Evolutionary conservation across 2,113 vertebrate species (phyloP).

Genomic region (Psittacara wagleri): DNA sequence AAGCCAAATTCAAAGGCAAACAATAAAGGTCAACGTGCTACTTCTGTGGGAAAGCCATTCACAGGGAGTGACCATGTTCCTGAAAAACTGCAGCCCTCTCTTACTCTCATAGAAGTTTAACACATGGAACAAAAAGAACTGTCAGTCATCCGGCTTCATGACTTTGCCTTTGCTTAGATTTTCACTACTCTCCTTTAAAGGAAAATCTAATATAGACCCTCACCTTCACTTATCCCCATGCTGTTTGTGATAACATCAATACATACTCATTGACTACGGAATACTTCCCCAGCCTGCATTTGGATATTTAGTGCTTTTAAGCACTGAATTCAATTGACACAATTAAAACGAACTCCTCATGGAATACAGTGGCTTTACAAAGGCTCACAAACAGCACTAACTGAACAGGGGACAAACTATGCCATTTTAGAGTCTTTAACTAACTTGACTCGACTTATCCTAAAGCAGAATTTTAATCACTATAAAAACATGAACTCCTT

Average conservation of each 20-base stretch:
- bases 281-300: neutral
- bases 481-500: neutral
- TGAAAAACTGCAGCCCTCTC: neutral
- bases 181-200: neutral
- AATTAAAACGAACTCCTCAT: neutral
- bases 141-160: neutral
- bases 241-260: neutral
- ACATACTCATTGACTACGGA: neutral
- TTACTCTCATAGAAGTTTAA: neutral
- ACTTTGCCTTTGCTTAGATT: neutral
- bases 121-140: neutral
- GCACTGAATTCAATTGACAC: neutral
- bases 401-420: neutral
- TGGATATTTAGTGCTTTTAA: neutral
- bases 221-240: neutral
- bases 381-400: neutral
- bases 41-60: neutral
- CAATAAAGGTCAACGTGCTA: neutral
- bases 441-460: neutral
- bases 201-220: neutral
- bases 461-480: neutral
- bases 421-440: neutral
- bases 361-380: neutral
- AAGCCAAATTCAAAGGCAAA: conserved; percentile 25
- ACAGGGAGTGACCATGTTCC: neutral